A percentile compares a stretch with the other conserved stretches of the same genome.
These are phyloP conservation scores for Felis chaus DNA, from an alignment of 2,113 vertebrate species.

Conservation along the genomic window DNA sequence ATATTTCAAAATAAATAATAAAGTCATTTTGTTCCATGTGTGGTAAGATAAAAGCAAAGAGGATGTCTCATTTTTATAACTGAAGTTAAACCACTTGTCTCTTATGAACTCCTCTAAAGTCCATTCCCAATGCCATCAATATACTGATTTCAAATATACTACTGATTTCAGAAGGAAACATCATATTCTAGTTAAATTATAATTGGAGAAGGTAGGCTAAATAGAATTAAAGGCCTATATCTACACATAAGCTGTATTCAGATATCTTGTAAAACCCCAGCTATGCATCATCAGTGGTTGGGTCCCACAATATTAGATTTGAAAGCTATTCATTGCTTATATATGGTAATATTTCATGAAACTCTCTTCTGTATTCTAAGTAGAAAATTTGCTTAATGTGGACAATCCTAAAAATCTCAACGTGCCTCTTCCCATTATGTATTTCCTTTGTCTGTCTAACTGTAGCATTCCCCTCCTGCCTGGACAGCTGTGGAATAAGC, in stretches of 20 bases:
- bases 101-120: background rate
- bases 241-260: background rate
- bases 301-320: background rate
- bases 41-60: background rate
- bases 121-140: background rate
- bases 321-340: background rate
- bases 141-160: background rate
- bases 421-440: fast-evolving
- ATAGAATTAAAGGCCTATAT: background rate
- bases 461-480: no score
- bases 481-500: background rate
- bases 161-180: background rate
- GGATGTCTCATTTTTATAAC: background rate
- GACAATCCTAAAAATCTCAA: background rate
- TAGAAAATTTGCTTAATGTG: background rate
- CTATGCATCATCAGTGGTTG: background rate
- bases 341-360: background rate
- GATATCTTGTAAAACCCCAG: background rate
- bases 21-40: background rate
- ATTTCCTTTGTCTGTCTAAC: background rate
- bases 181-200: background rate
- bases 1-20: constrained; percentile 1
- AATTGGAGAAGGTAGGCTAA: background rate
- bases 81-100: background rate
- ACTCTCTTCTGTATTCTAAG: background rate